These are phyloP conservation scores for Sarcoramphus papa DNA, from an alignment of 2,797 vertebrate genomes.

Conservation along the genomic window DNA sequence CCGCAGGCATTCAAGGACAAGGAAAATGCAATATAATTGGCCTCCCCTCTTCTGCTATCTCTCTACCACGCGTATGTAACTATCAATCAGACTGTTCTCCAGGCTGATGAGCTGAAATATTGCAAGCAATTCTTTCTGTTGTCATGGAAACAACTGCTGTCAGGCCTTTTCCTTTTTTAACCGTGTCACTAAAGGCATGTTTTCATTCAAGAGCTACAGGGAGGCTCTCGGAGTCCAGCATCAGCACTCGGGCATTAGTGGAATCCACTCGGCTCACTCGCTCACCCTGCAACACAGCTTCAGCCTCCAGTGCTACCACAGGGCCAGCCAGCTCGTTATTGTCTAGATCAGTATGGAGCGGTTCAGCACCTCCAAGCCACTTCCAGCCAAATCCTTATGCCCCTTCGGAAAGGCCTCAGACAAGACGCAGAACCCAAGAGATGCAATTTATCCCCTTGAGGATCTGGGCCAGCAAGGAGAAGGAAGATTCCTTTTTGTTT, in stretches of 20 bases:
- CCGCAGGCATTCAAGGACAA: constrained; percentile 4
- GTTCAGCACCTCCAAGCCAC: neutral
- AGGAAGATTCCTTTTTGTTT: neutral
- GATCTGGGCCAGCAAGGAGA: neutral
- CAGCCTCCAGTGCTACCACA: neutral
- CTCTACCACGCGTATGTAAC: neutral
- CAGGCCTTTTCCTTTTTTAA: constrained; percentile 34
- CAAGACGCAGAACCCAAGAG: neutral
- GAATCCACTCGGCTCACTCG: neutral
- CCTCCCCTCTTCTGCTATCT: neutral
- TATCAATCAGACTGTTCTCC: constrained; percentile 57
- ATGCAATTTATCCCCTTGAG: neutral
- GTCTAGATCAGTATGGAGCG: neutral
- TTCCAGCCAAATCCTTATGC: neutral
- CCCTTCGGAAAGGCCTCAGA: neutral
- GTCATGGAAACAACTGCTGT: constrained; percentile 68
- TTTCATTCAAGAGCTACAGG: neutral
- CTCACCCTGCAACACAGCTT: neutral
- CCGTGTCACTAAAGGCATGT: constrained; percentile 23
- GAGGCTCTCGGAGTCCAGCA: neutral
- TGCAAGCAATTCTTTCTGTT: constrained; percentile 64
- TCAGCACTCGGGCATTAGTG: neutral
- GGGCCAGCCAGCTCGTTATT: neutral
- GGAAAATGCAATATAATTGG: constrained; percentile 29
- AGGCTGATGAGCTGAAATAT: constrained; percentile 62